A percentile compares a stretch with the other conserved stretches of the same genome.
Evolutionary conservation across 2,797 vertebrate genomes (phyloP).

Genomic region (Myotis pilosus): DNA sequence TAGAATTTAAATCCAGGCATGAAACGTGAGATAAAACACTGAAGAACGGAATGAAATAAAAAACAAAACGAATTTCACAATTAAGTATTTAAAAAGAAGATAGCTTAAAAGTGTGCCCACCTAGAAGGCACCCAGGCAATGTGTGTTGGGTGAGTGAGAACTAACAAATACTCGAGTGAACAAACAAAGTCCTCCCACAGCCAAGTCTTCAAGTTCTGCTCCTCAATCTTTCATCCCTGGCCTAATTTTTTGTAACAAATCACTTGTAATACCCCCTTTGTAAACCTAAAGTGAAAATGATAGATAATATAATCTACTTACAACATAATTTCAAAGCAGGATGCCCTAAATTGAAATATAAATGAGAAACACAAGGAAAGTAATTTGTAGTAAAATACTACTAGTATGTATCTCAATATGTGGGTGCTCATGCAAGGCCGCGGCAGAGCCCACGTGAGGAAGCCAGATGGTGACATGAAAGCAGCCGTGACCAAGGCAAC

Average conservation of each 20-base stretch:
- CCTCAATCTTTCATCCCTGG: background rate
- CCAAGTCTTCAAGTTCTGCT: background rate
- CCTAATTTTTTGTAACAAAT: background rate
- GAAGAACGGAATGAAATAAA: slow-evolving; percentile 28
- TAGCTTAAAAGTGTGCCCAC: slow-evolving; percentile 10
- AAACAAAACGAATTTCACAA: slow-evolving; percentile 31
- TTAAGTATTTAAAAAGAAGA: slow-evolving; percentile 7
- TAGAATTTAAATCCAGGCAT: slow-evolving; percentile 28
- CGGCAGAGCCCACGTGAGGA: background rate
- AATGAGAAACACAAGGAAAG: slow-evolving; percentile 4
- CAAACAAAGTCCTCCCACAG: background rate
- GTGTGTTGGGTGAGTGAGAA: background rate
- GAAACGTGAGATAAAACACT: slow-evolving; percentile 32
- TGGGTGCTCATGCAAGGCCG: background rate
- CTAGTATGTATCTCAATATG: background rate
- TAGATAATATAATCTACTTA: background rate
- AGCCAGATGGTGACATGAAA: background rate
- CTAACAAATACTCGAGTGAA: too few relatives aligned
- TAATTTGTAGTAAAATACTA: background rate
- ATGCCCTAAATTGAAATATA: background rate
- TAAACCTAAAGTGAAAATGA: slow-evolving; percentile 2
- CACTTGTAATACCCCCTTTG: background rate
- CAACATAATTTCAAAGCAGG: background rate
- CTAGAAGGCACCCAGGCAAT: background rate
- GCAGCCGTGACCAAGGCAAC: background rate